A percentile compares a stretch with the other conserved stretches of the same genome.
Conservation (phyloP, 2,888 invertebrate genomes). For the Euzophera pinguis region DNA sequence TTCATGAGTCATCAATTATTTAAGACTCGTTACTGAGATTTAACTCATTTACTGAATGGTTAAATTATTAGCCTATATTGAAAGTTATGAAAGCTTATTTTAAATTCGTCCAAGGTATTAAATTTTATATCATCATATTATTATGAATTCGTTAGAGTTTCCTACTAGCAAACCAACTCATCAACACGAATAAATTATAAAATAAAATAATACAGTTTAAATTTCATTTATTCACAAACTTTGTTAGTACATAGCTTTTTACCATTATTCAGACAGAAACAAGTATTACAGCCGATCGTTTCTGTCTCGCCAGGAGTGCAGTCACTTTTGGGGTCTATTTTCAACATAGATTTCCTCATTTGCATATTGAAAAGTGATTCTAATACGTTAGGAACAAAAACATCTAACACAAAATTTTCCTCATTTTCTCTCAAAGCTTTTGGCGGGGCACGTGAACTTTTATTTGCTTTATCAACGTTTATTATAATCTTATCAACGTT, state of each 20-base stretch:
- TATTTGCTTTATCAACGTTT: neutral
- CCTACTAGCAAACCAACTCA: too few species aligned
- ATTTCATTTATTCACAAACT: conserved; percentile 32
- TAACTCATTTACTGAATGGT: too few species aligned
- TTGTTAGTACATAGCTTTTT: conserved; percentile 52
- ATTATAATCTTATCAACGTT: neutral
- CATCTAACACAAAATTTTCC: conserved; percentile 22
- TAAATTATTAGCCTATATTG: too few species aligned
- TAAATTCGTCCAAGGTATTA: too few species aligned
- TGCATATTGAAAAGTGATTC: conserved; percentile 39
- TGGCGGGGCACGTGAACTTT: neutral
- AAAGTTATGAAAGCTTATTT: too few species aligned
- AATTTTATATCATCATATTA: too few species aligned
- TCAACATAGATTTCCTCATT: conserved; percentile 45
- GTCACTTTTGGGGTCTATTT: conserved; percentile 26
- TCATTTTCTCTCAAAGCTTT: neutral
- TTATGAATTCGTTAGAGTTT: too few species aligned
- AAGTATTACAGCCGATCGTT: conserved; percentile 42
- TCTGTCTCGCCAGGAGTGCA: conserved; percentile 42
- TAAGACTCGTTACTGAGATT: too few species aligned
- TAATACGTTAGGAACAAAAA: conserved; percentile 36
- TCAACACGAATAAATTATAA: too few species aligned
- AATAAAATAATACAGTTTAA: too few species aligned
- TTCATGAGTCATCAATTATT: too few species aligned
- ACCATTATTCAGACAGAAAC: conserved; percentile 52